Base-by-base conservation (phyloP, 2,797 vertebrate species). In the Acrossocheilus fasciatus region DNA sequence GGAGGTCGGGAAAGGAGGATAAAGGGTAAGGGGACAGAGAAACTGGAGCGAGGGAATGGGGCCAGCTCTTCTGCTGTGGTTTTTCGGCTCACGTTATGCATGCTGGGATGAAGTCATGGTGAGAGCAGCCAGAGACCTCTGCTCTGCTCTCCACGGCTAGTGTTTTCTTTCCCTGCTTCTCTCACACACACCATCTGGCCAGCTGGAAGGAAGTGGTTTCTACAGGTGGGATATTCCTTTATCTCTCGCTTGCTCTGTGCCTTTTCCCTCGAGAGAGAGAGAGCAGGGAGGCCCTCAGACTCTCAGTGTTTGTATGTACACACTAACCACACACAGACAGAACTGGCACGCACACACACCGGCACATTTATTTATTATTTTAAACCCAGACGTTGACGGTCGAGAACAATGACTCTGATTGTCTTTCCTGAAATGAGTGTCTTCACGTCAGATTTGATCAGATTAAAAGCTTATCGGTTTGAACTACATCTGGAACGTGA, bases 201-300 rank as follows among this genome's bases (percentile, higher is more conserved):
- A 88, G 89, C 91, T 92, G 89, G 66, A 66, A 87, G 90, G 90
- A 91, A 91, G 87, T 89, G 75, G 69, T 83, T 86, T 87, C 83
- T 82, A 87, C 87, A 86, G 88, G 86, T 84, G 83, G 81, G 82
- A 88, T 52, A 81, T 87, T 86, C 62, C 82, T 89, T 88, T 89
- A 87, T 90, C 86, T 87, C 80, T 50, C 36, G 20, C 64, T 81
- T 26, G 59, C 54, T 84, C 52, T 68, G 7, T 76, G 83, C 41
- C 76, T 45, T 83, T 36, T 78, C 74, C 39, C 50, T 64, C n/a
- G 30, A 72, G 73, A 78, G 70, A 70, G 73, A 70, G 73, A 50
- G 36, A 45, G n/a, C 5, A 47, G 77, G 72, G 50, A 54, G 62
- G 52, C 47, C 52, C n/a, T 68, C 36, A 59, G 43, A 73, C 72